A percentile compares a stretch with the other conserved stretches of the same genome.
These are phyloP conservation scores for Drosophila algonquin DNA, from an alignment of 2,888 invertebrate species.

Conservation along the genomic window DNA sequence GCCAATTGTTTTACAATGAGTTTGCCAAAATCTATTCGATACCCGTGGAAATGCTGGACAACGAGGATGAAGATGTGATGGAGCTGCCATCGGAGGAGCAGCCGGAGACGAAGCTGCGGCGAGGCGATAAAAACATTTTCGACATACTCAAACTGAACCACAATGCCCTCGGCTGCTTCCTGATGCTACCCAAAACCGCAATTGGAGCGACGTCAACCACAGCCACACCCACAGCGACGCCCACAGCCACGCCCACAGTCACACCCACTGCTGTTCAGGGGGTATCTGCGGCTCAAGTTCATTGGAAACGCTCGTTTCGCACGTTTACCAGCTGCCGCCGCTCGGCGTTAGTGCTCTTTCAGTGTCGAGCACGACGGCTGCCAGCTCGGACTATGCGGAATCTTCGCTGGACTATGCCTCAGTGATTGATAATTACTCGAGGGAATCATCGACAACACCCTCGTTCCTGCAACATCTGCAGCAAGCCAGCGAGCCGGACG, in stretches of 20 bases:
- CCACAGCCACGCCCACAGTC: conserved; percentile 24
- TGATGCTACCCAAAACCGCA: conserved; percentile 76
- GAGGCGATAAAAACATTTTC: conserved; percentile 78
- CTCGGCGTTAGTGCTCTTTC: conserved; percentile 55
- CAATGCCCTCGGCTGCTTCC: conserved; percentile 80
- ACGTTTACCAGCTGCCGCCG: conserved; percentile 49
- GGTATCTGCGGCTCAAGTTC: conserved; percentile 72
- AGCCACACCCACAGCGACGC: conserved; percentile 19
- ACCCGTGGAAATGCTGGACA: conserved; percentile 63
- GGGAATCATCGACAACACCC: conserved; percentile 37
- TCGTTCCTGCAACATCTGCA: conserved; percentile 71
- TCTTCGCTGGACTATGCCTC: conserved; percentile 53
- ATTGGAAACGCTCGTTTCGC: conserved; percentile 72
- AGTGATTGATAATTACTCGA: conserved; percentile 56
- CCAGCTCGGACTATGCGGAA: conserved; percentile 53
- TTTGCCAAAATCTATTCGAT: conserved; percentile 80
- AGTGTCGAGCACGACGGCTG: conserved; percentile 53
- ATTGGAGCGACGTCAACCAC: conserved; percentile 30
- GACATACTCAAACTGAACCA: conserved; percentile 80
- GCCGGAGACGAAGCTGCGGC: conserved; percentile 54
- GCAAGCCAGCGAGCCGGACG: conserved; percentile 49
- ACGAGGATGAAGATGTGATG: conserved; percentile 45
- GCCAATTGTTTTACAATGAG: conserved; percentile 80
- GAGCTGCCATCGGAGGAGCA: conserved; percentile 19
- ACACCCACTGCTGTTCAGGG: conserved; percentile 14